Evolutionary conservation across 2,113 vertebrate genomes (phyloP).

Genomic region (Aegypius monachus): DNA sequence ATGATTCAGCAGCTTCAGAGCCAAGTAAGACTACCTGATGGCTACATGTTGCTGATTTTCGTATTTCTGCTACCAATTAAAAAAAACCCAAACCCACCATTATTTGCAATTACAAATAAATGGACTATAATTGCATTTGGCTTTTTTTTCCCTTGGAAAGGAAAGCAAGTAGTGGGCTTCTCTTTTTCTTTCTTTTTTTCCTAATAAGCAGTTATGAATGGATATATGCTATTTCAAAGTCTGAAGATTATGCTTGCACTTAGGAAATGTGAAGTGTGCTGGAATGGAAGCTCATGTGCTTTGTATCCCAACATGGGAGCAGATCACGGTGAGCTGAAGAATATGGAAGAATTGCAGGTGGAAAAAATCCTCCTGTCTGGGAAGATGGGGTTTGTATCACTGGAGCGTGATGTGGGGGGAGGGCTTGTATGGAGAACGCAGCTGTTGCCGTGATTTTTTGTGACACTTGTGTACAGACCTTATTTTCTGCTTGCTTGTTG

Average conservation of each 20-base stretch:
- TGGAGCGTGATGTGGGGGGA: not conserved
- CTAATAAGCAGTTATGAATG: not conserved
- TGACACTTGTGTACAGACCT: not conserved
- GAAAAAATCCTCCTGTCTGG: not conserved
- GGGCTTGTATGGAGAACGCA: not conserved
- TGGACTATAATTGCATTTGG: not conserved
- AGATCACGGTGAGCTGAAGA: not conserved
- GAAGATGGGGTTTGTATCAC: not conserved
- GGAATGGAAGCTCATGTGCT: not conserved
- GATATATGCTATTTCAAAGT: not conserved
- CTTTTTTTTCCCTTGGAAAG: not conserved
- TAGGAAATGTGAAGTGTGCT: not conserved
- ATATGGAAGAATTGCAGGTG: not conserved
- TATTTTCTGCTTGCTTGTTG: not conserved
- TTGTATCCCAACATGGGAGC: not conserved
- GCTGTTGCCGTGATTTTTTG: not conserved
- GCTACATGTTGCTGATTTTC: not conserved
- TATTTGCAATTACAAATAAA: not conserved
- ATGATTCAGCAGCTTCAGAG: not conserved
- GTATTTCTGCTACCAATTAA: not conserved
- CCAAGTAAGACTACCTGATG: not conserved
- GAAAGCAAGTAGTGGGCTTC: not conserved
- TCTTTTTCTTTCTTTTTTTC: not conserved
- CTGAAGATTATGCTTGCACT: not conserved
- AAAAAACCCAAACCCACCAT: not conserved